Conservation (phyloP, 2,113 vertebrate species). For the Hylia prasina region DNA sequence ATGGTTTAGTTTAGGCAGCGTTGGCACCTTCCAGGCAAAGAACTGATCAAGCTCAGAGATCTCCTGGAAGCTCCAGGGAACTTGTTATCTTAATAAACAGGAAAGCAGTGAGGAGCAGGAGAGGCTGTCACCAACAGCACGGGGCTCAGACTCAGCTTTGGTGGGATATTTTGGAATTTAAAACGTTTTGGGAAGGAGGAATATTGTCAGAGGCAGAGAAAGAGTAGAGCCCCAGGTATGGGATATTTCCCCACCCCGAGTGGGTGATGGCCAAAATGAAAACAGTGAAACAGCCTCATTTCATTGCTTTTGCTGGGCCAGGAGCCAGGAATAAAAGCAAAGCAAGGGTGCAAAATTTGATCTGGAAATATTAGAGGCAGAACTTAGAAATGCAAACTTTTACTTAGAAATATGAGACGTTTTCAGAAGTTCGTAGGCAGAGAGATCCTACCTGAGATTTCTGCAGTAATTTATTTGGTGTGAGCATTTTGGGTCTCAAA, state of each 20-base stretch:
- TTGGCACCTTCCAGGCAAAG: neutral
- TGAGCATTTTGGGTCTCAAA: neutral
- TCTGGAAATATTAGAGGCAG: neutral
- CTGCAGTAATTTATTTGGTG: neutral
- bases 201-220: neutral
- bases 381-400: neutral
- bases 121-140: neutral
- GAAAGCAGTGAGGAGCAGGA: neutral
- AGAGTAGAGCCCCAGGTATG: neutral
- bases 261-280: neutral
- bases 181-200: neutral
- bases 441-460: neutral
- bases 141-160: neutral
- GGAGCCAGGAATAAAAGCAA: neutral
- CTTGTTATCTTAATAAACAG: neutral
- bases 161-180: neutral
- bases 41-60: too few species aligned
- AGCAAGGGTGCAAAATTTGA: neutral
- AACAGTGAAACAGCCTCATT: neutral
- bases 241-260: neutral
- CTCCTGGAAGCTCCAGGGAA: neutral
- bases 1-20: neutral
- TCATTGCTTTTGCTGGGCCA: neutral
- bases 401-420: neutral
- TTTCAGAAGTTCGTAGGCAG: rapidly evolving